Base-by-base conservation (phyloP, 2,113 vertebrate genomes). In the Phrynosoma platyrhinos region DNA sequence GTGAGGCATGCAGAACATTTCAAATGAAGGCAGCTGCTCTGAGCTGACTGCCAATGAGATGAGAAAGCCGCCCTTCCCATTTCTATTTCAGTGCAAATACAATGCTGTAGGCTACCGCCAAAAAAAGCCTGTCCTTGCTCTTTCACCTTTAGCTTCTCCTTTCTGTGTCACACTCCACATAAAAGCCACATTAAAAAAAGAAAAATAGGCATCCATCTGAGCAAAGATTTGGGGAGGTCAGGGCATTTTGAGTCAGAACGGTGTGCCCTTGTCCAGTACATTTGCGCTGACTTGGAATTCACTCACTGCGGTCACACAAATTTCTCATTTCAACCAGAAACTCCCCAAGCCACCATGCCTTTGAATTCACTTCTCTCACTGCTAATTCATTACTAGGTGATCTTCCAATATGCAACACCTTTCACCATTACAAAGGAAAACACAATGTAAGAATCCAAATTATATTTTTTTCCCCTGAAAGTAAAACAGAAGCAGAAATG, bases 21-120 rank as follows among this genome's bases (percentile, higher is more conserved):
- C 25, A n/a, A 83, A 80, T 9, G 8, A 58, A 83, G 66, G 76
- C 85, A 85, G 75, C 85, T 83, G 79, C 82, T 55, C 42, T 79
- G 68, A 83, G 42, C 42, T 72, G 79, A 32, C 14, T 84, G 72
- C 86, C 58, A 6, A 71, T 78, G 72, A 77, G n/a, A 32, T 66
- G n/a, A 12, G 27, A 53, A n/a, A 62, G 72, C 62, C 55, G n/a
- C 23, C 14, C 25, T 53, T 87, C 53, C 47, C 18, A 6, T 42
- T 27, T 14, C 81, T 47, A 14, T 40, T 25, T 58, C 78, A 64
- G 9, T 86, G 71, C 85, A 83, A 1, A 53, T 32, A 10, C 66
- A 83, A 4, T n/a, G 68, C 76, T 79, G 84, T 20, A 69, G 76
- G 82, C 42, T 76, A 32, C 64, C 79, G 27, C 72, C 79, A 86